These are phyloP conservation scores for Epinephelus moara DNA, from an alignment of 2,113 vertebrate species.

Conservation along the genomic window DNA sequence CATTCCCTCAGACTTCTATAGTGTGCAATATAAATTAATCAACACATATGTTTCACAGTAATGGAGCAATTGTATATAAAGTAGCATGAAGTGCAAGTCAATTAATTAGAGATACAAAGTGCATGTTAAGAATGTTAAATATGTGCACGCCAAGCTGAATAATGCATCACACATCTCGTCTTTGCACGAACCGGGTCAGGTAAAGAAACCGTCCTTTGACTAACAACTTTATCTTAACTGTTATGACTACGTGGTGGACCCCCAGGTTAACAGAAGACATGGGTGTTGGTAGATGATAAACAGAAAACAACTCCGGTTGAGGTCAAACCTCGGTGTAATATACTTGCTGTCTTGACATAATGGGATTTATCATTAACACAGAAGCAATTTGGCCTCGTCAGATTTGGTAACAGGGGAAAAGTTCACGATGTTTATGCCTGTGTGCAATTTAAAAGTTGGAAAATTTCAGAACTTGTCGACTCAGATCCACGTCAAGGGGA, in stretches of 20 bases:
- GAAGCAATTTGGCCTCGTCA: conserved; percentile 22
- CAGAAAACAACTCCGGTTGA: conserved; percentile 45
- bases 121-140: background rate
- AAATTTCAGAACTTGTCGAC: conserved; percentile 51
- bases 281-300: conserved; percentile 75
- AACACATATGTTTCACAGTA: background rate
- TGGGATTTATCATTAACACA: conserved; percentile 80
- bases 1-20: background rate
- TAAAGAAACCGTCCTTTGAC: background rate
- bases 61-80: background rate
- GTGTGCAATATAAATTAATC: background rate
- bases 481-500: conserved; percentile 33
- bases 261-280: conserved; percentile 5
- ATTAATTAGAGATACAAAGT: background rate
- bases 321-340: conserved; percentile 68
- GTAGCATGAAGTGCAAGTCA: background rate
- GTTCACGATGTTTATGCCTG: conserved; percentile 48
- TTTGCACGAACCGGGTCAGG: background rate
- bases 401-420: conserved; percentile 56
- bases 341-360: conserved; percentile 65
- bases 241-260: conserved; percentile 3
- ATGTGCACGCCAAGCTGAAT: background rate
- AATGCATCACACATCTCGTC: background rate
- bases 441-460: conserved; percentile 36
- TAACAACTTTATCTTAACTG: background rate